Evolutionary conservation across 2,888 invertebrate genomes (phyloP), one percentile per base, ranked within the genome.

Genomic region (Trichogramma dendrolimi): DNA sequence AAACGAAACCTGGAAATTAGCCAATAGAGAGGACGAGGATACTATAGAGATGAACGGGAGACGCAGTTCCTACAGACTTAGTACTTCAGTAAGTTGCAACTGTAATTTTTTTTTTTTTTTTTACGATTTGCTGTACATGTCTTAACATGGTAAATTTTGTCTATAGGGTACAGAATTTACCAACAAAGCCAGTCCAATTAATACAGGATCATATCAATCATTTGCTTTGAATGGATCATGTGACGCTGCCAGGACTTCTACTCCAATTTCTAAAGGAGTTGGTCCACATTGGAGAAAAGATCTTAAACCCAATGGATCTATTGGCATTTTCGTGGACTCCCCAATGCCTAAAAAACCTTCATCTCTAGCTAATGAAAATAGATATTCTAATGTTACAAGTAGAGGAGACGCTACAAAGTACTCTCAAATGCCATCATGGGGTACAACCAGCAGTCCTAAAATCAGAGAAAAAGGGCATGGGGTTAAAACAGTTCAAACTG

Each of bases 401-500:
- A 0, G 74, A 74, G 48, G 71, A 72, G 48, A 67, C 67, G 6
- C 68, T 69, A 39, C 71, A 70, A 38, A 71, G 66, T 14, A 63
- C 27, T 27, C 69, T 0, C 70, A 75, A 46, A 68, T 70, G 8
- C 74, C 77, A 5, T 71, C 74, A 0, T 79, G 78, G 76, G 72
- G 73, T 4, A 68, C 69, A 0, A 72, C 67, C 14, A 72, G 70
- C 11, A 75, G 74, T 64, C 74, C 76, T 1, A 78, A 75, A 61
- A 73, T 72, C 64, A 71, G 71, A 38, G 60, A 71, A 1, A 73
- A 70, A 61, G 70, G 69, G 27, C 64, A 55, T 1, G 72, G 72
- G 0, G 54, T 73, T 8, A 77, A 73, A 63, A 73, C 75, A 3
- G 73, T 77, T 0, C 79, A 77, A 60, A 76, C 76, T 7, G 71